Base-by-base conservation (phyloP, 2,888 invertebrate genomes). In the Cerastoderma edule region DNA sequence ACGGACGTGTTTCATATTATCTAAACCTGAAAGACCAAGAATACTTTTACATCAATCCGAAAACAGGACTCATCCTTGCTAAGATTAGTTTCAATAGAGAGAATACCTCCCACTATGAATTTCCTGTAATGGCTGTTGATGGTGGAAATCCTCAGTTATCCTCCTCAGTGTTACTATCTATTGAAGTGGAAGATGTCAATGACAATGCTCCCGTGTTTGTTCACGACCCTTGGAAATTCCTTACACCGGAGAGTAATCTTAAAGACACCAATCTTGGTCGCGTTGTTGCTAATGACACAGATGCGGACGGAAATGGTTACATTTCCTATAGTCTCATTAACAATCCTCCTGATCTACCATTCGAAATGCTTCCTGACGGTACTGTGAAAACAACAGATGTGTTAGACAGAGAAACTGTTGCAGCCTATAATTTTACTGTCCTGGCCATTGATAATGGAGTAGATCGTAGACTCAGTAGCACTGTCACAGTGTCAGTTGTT, bases 401-500 rank as follows among this genome's bases (percentile, higher is more conserved):
- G 8, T 72, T 91, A 44, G 90, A 91, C 75, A 76, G 87, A 44
- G 91, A 91, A 76, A 48, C 60, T 2, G 78, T 76, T 13, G 76
- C 68, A 2, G 67, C 56, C n/a, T 88, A 87, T 72, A 76, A 83
- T 28, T 89, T 91, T 66, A 65, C 77, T n/a, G 86, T 91, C 2
- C 69, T 85, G 13, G 91, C 89, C 19, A 84, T 75, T 16, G 91
- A 91, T 76, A 79, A 84, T 53, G 91, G 91, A 0, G 60, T 65
- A 32, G 67, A 77, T 6, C 85, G 85, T 0, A 79, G 86, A 13
- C 70, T 83, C 56, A 86, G 84, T 32, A 82, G 85, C 30, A 83
- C 85, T 10, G 87, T 84, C 0, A 82, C 81, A 24, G 87, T 91
- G 2, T 83, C 83, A n/a, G 82, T 91, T 28, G 69, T 78, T 50